Base-by-base conservation (phyloP, 2,888 invertebrate species). In the Agrochola litura region DNA sequence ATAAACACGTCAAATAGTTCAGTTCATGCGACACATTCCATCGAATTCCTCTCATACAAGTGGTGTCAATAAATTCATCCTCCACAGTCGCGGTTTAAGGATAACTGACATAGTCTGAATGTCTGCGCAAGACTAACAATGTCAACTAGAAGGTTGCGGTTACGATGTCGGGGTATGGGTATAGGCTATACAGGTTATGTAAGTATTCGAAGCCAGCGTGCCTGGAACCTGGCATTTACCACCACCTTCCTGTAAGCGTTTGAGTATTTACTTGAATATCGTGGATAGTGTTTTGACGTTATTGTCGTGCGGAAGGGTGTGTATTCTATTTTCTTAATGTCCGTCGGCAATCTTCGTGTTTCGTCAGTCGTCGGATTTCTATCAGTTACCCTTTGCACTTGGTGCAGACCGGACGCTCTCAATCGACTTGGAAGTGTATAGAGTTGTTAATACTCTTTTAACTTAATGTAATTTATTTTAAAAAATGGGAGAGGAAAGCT, bases 41-140 rank as follows among this genome's bases (percentile, higher is more conserved):
- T 88, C 74, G 83, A 85, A 88, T 89, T 86, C 88, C 88, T 89
- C 77, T 86, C 87, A 90, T 90, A 90, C 86, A 90, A 88, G 89
- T 90, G 87, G 91, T 91, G 93, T 93, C 92, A 92, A 92, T 94
- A 94, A 89, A 94, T 93, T 93, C 92, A 91, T 90, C 90, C 90
- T 88, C 90, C 91, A 91, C 91, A 90, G 88, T 83, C 81, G 92
- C 88, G 92, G 93, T 90, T 91, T 88, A 88, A 90, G 91, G 91
- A 94, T 94, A 91, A 90, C 90, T 92, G 91, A 91, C 93, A 95
- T 95, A 92, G 92, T 92, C 92, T 91, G 91, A 93, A 94, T 93
- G 92, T 93, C 91, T 88, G 86, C 87, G 86, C 89, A 90, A 91
- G 91, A 89, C 90, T 91, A 92, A 92, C 92, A 91, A 92, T 93